phyloP scores from a whole-genome alignment of 2,797 vertebrate species.

The Macropodus opercularis region DNA sequence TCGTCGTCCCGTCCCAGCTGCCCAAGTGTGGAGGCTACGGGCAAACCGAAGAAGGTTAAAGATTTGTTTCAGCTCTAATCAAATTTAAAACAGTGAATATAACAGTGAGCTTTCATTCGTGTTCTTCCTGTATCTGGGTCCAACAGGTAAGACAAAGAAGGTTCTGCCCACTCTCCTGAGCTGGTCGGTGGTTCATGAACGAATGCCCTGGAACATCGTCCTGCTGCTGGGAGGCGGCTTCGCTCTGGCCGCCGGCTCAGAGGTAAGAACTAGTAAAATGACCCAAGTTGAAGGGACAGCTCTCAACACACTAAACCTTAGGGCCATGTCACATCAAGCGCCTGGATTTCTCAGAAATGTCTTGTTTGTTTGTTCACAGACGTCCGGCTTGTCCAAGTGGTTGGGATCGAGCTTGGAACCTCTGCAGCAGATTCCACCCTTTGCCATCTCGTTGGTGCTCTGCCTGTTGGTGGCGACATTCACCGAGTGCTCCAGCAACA shows the following conservation, averaged over 20 bases:
- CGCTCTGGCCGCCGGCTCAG: slow-evolving; percentile 91
- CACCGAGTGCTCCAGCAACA: slow-evolving; percentile 95
- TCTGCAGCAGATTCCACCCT: slow-evolving; percentile 80
- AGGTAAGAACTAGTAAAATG: slow-evolving; percentile 86
- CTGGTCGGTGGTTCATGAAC: slow-evolving; percentile 87
- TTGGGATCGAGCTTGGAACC: slow-evolving; percentile 85
- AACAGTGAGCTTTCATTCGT: slow-evolving; percentile 9
- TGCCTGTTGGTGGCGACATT: slow-evolving; percentile 86
- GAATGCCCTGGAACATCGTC: slow-evolving; percentile 94
- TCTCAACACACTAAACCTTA: too few species aligned
- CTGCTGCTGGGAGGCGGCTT: slow-evolving; percentile 93
- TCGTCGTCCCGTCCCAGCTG: slow-evolving; percentile 84
- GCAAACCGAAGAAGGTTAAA: slow-evolving; percentile 36
- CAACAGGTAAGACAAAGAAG: slow-evolving; percentile 56
- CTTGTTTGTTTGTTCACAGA: slow-evolving; percentile 65
- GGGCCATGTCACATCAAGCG: too few species aligned
- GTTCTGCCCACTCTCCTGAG: slow-evolving; percentile 67
- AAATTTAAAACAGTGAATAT: background rate
- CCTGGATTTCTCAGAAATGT: too few species aligned
- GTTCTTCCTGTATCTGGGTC: slow-evolving; percentile 16
- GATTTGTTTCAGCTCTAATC: background rate
- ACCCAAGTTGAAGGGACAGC: too few species aligned
- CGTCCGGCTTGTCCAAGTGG: slow-evolving; percentile 86
- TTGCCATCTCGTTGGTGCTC: slow-evolving; percentile 83
- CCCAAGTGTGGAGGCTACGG: slow-evolving; percentile 44